Conservation (phyloP, 35 echinoderm and acorn worm genomes). For the Patiria miniata region DNA sequence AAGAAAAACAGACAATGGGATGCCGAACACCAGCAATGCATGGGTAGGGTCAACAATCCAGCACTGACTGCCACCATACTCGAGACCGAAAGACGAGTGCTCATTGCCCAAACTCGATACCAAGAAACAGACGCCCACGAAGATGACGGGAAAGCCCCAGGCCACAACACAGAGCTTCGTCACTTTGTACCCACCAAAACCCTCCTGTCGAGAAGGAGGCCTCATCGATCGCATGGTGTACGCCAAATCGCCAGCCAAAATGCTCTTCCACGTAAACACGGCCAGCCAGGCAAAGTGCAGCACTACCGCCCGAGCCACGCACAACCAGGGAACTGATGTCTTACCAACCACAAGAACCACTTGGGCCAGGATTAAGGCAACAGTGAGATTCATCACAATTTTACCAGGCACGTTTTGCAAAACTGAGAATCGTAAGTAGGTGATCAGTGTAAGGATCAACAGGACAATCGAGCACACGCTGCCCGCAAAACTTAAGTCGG, state of each 20-base stretch:
- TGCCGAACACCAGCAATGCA: neutral
- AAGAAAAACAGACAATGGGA: neutral
- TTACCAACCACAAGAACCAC: neutral
- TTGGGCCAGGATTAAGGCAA: neutral
- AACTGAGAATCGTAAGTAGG: neutral
- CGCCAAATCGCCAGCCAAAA: neutral
- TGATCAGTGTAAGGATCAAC: neutral
- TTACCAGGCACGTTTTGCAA: neutral
- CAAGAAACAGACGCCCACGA: neutral
- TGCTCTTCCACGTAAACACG: neutral
- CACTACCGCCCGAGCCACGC: neutral
- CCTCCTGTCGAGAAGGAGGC: neutral
- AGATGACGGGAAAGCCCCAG: neutral
- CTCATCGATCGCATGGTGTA: neutral
- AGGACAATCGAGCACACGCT: neutral
- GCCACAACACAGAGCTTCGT: neutral
- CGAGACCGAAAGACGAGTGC: neutral
- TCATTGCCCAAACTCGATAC: neutral
- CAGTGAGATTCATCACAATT: neutral
- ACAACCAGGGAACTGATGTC: neutral
- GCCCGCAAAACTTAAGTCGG: neutral
- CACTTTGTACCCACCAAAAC: neutral
- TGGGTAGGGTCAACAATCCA: neutral
- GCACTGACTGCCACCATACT: neutral
- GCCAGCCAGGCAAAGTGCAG: neutral